These are phyloP conservation scores for Bucco capensis DNA, from an alignment of 2,113 vertebrate species.

Conservation along the genomic window DNA sequence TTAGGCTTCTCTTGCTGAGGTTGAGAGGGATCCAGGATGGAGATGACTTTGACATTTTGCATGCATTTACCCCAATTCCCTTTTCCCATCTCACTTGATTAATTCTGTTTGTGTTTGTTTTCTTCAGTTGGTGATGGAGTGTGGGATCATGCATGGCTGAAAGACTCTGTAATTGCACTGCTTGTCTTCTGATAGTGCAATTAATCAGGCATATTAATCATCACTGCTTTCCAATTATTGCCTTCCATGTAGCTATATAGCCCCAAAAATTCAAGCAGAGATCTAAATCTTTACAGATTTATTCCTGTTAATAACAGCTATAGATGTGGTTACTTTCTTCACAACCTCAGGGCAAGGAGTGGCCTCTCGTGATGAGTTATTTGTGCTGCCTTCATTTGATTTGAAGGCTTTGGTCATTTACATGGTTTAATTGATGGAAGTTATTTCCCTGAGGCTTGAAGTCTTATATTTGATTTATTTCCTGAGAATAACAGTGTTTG, in stretches of 20 bases:
- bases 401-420: neutral
- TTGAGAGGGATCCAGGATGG: neutral
- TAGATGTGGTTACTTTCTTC: neutral
- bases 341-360: neutral
- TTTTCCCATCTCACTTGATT: constrained; percentile 17
- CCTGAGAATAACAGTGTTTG: neutral
- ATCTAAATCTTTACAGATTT: neutral
- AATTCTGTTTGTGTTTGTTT: constrained; percentile 17
- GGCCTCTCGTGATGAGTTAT: neutral
- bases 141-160: neutral
- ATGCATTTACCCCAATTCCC: neutral
- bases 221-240: neutral
- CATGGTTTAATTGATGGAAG: neutral
- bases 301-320: neutral
- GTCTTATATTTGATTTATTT: neutral
- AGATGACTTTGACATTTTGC: constrained; percentile 3
- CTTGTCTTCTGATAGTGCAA: constrained; percentile 2
- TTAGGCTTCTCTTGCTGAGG: neutral
- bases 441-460: neutral
- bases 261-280: neutral
- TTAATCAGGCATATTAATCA: constrained; percentile 43
- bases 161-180: constrained; percentile 22
- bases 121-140: constrained; percentile 10
- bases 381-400: neutral
- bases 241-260: neutral